Percentiles rank a stretch among this genome's conserved stretches.
Conservation (phyloP, 2,797 vertebrate genomes). For the Sebastes itinus region DNA sequence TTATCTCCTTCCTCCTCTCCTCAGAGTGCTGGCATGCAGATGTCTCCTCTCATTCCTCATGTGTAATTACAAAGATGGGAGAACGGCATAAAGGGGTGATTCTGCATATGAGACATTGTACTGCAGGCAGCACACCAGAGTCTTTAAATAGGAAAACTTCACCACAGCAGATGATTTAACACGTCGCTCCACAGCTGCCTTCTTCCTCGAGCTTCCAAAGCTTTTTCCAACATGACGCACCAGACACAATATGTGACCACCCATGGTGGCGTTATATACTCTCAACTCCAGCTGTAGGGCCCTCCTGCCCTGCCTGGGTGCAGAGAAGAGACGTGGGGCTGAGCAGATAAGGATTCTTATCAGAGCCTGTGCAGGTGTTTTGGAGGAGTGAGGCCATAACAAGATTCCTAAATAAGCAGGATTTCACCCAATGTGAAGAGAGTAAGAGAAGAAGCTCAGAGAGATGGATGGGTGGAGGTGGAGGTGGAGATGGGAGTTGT, state of each 20-base stretch:
- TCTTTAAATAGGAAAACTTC: slow-evolving; percentile 50
- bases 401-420: slow-evolving; percentile 52
- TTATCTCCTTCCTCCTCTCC: slow-evolving; percentile 66
- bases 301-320: slow-evolving; percentile 32
- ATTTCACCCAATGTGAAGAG: slow-evolving; percentile 40
- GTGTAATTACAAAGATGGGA: slow-evolving; percentile 69
- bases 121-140: slow-evolving; percentile 9
- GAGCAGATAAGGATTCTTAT: slow-evolving; percentile 73
- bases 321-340: slow-evolving; percentile 42
- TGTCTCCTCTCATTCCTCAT: slow-evolving; percentile 65
- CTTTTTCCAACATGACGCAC: slow-evolving; percentile 6
- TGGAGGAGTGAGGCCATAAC: slow-evolving; percentile 58
- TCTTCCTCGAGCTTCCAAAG: neutral
- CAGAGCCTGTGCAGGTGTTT: slow-evolving; percentile 70
- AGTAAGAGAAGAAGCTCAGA: slow-evolving; percentile 6
- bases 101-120: slow-evolving; percentile 34
- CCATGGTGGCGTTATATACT: slow-evolving; percentile 17
- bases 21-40: slow-evolving; percentile 65
- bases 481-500: neutral
- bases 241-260: slow-evolving; percentile 22
- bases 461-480: slow-evolving; percentile 5
- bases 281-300: slow-evolving; percentile 18
- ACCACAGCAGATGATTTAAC: slow-evolving; percentile 33
- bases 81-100: slow-evolving; percentile 40
- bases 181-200: slow-evolving; percentile 8